These are phyloP conservation scores for Ondatra zibethicus DNA, from an alignment of 2,113 vertebrate genomes.

Conservation along the genomic window DNA sequence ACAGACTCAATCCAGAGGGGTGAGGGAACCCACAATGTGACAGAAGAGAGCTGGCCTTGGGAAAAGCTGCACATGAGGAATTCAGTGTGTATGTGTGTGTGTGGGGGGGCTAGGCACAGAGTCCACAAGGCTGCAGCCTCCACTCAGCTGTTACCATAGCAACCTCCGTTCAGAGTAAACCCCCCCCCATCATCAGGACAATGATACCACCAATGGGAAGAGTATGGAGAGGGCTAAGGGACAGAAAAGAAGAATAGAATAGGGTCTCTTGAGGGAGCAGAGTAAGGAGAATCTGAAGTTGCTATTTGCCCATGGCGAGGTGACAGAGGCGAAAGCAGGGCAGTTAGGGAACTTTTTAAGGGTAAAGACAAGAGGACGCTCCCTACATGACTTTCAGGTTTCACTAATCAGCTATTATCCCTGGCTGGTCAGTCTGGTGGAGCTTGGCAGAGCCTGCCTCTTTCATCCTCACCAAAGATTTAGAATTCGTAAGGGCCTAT, in stretches of 20 bases:
- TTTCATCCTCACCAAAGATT: neutral
- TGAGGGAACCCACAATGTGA: neutral
- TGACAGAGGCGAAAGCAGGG: neutral
- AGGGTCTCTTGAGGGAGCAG: neutral
- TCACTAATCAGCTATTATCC: neutral
- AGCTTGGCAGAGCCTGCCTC: neutral
- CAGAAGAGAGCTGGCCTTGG: neutral
- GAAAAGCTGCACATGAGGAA: conserved; percentile 6
- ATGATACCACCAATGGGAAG: conserved; percentile 48
- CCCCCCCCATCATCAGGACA: conserved; percentile 3
- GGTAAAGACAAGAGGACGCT: neutral
- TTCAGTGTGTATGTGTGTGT: neutral
- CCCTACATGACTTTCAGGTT: neutral
- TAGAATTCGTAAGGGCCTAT: neutral
- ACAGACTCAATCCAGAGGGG: conserved; percentile 11
- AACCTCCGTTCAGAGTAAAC: conserved; percentile 53
- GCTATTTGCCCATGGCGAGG: neutral
- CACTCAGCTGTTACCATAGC: conserved; percentile 48
- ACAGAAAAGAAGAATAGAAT: neutral
- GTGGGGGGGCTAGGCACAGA: neutral
- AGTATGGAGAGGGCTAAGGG: neutral
- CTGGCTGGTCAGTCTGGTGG: neutral
- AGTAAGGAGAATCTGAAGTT: neutral
- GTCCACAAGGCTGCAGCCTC: conserved; percentile 52
- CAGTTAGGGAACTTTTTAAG: neutral